Base-by-base conservation (phyloP, 2,113 vertebrate genomes). In the Phalacrocorax pelagicus region DNA sequence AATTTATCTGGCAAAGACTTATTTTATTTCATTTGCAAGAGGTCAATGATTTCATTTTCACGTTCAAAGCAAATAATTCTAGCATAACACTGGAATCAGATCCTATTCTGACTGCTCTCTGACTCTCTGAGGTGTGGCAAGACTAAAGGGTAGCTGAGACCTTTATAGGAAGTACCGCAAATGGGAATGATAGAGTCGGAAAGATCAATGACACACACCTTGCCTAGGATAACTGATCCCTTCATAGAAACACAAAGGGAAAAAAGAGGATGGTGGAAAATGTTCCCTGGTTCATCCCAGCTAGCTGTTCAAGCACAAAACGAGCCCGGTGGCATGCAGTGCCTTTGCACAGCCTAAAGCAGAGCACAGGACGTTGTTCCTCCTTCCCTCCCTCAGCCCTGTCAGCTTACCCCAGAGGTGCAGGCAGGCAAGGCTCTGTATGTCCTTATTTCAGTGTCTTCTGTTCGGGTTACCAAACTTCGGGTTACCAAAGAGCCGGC, bases 51-150 rank as follows among this genome's bases (percentile, higher is more conserved):
- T 88, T 88, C 12, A 16, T 87, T 86, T 94, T 58, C 36, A 12
- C 52, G 84, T 96, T 87, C 71, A 87, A 95, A 90, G 85, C 63
- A 92, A 91, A 61, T 54, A 74, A 44, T 88, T 84, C 67, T 72
- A 86, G 74, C 63, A 4, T 73, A 71, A 62, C 63, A 44, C 30
- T 82, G 74, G 79, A 73, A 86, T 87, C 46, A 71, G 81, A 92
- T 94, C 84, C 42, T 46, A 42, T 38, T 18, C 55, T 82, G 81
- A 62, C 66, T 80, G 38, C 27, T 84, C 26, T 74, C 78, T 61
- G 62, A 57, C 46, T 83, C 5, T 23, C 46, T 62, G 94, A 95
- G 79, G 72, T 88, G 88, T 86, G 86, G 75, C 59, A 81, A 86
- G 88, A 90, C 92, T 75, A 94, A 95, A 94, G 59, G 12, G 38